These are phyloP conservation scores for Erebia ligea DNA, from an alignment of 2,888 invertebrate genomes.

Conservation along the genomic window DNA sequence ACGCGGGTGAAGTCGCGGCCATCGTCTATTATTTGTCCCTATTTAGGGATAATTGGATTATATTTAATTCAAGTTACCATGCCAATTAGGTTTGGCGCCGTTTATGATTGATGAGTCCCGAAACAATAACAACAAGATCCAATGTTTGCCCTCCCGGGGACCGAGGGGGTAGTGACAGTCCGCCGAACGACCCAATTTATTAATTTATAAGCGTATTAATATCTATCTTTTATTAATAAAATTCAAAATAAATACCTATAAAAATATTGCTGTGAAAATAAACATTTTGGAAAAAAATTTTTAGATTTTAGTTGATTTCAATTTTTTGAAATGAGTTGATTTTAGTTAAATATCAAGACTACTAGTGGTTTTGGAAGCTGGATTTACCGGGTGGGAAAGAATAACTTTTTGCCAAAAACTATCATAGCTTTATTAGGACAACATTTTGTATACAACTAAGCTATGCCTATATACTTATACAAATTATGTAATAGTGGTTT, in stretches of 20 bases:
- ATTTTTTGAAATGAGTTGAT: no score
- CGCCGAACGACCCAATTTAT: background rate
- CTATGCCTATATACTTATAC: no score
- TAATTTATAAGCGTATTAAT: conserved; percentile 5
- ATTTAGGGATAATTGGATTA: background rate
- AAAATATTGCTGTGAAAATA: background rate
- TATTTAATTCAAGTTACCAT: background rate
- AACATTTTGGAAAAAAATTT: background rate
- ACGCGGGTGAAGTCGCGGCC: no score
- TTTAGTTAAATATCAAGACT: no score
- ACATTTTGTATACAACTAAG: no score
- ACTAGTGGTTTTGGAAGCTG: no score
- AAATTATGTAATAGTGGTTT: no score
- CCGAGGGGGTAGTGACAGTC: background rate
- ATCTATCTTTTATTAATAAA: background rate
- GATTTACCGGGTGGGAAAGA: no score
- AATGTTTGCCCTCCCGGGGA: background rate
- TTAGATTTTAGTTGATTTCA: no score
- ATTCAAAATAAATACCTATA: background rate
- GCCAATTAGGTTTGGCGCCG: background rate
- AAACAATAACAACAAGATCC: conserved; percentile 3
- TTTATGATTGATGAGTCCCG: background rate
- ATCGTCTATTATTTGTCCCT: no score
- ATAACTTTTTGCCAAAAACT: no score
- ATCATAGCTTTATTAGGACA: no score